Evolutionary conservation across 2,888 invertebrate species (phyloP).

Genomic region (Epirrita christyi): DNA sequence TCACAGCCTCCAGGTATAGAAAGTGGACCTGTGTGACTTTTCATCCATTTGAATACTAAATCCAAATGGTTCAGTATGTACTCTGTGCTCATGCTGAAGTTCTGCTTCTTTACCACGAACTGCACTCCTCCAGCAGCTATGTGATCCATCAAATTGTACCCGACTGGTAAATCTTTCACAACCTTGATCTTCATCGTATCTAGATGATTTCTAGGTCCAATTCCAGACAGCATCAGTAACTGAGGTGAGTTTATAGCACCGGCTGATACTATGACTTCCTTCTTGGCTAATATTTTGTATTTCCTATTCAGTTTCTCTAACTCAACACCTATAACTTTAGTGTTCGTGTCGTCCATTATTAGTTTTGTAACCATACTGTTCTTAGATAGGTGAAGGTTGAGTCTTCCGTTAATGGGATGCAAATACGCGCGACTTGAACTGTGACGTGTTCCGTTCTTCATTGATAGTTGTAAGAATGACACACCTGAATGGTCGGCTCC

Average conservation of each 20-base stretch:
- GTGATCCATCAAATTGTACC: slow-evolving; percentile 89
- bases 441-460: slow-evolving; percentile 87
- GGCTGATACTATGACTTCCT: slow-evolving; percentile 90
- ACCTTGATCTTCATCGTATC: slow-evolving; percentile 81
- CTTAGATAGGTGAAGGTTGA: slow-evolving; percentile 86
- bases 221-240: slow-evolving; percentile 91
- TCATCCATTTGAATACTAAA: slow-evolving; percentile 81
- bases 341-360: slow-evolving; percentile 81
- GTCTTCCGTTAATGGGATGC: slow-evolving; percentile 83
- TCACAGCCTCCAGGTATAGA: slow-evolving; percentile 88
- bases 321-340: slow-evolving; percentile 85
- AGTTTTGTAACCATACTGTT: slow-evolving; percentile 85
- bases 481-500: slow-evolving; percentile 86
- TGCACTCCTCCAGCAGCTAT: slow-evolving; percentile 87
- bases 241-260: slow-evolving; percentile 92
- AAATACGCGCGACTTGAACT: slow-evolving; percentile 89
- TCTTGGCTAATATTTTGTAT: slow-evolving; percentile 84
- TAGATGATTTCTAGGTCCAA: slow-evolving; percentile 87
- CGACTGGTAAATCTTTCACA: slow-evolving; percentile 85
- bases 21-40: slow-evolving; percentile 81
- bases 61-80: slow-evolving; percentile 71
- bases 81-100: slow-evolving; percentile 59
- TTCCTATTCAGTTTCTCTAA: slow-evolving; percentile 79
- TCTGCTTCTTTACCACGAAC: slow-evolving; percentile 78
- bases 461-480: slow-evolving; percentile 86